Evolutionary conservation across 2,888 invertebrate genomes (phyloP).

Genomic region (Drosophila prostipennis): DNA sequence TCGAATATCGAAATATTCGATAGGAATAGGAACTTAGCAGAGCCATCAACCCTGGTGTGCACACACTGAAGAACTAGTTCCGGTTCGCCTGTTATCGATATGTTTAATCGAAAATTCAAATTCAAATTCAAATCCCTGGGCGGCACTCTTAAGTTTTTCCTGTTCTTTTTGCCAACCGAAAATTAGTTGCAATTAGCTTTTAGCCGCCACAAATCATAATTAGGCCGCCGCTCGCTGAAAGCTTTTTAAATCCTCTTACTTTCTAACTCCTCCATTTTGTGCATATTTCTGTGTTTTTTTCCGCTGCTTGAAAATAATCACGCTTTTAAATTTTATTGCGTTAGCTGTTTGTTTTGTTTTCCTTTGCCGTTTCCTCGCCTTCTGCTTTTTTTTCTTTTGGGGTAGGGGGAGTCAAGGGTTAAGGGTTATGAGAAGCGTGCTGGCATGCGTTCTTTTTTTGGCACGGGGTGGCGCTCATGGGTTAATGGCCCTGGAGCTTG

Average conservation of each 20-base stretch:
- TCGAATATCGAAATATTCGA: too few species aligned
- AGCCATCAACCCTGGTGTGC: not conserved
- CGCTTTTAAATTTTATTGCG: conserved; percentile 74
- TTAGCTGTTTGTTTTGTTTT: conserved; percentile 34
- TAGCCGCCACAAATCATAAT: conserved; percentile 69
- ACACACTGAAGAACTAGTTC: not conserved
- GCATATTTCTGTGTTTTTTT: conserved; percentile 13
- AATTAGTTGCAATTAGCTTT: conserved; percentile 70
- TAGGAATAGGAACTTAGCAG: too few species aligned
- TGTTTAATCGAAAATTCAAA: not conserved
- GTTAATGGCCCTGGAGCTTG: conserved; percentile 37
- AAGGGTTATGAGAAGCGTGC: conserved; percentile 44
- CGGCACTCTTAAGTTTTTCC: not conserved
- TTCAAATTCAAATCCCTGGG: not conserved
- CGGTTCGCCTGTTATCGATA: not conserved
- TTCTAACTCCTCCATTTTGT: not conserved
- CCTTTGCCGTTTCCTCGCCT: conserved; percentile 5
- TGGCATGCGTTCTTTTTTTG: conserved; percentile 28
- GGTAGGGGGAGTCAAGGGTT: not conserved
- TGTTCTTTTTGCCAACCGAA: conserved; percentile 29
- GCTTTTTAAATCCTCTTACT: conserved; percentile 12
- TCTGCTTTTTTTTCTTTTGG: conserved; percentile 15
- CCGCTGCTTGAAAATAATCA: conserved; percentile 61
- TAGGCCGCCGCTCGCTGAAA: conserved; percentile 35
- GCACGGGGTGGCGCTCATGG: conserved; percentile 15